phyloP scores from a whole-genome alignment of 2,888 invertebrate species.

The Metacarcinus magister region DNA sequence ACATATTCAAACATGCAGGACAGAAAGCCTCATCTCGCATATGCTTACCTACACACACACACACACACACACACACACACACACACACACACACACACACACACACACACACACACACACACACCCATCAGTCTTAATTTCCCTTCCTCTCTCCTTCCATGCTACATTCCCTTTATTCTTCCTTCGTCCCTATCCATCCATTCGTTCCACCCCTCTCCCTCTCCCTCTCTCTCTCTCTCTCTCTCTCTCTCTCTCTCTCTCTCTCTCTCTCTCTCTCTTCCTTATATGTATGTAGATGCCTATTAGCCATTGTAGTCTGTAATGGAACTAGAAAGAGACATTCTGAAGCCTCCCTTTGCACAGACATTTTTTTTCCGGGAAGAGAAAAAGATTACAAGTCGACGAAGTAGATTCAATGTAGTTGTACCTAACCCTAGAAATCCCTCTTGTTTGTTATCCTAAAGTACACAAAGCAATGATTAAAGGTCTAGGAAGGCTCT shows the following conservation, averaged over 20 bases:
- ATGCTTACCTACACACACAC: slow-evolving; percentile 51
- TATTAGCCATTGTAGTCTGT: neutral
- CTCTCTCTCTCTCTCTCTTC: neutral
- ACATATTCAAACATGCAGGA: too few relatives aligned
- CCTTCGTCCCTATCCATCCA: neutral
- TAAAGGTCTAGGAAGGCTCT: too few relatives aligned
- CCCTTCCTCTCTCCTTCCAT: neutral
- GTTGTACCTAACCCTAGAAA: too few relatives aligned
- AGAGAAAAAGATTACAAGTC: too few relatives aligned
- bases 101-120: slow-evolving; percentile 63
- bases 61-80: slow-evolving; percentile 61
- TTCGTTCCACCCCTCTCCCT: neutral
- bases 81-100: slow-evolving; percentile 60
- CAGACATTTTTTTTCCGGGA: too few relatives aligned
- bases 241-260: neutral
- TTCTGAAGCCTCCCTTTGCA: neutral
- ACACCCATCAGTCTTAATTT: neutral
- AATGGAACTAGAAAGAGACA: neutral
- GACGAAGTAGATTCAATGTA: too few relatives aligned
- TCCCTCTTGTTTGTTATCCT: too few relatives aligned
- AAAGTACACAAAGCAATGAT: too few relatives aligned
- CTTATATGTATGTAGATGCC: slow-evolving; percentile 44
- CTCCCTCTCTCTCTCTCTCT: neutral
- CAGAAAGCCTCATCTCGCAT: neutral
- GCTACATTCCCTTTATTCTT: neutral